phyloP scores from a whole-genome alignment of 1,140 invertebrate species.

The Platyura marginata region DNA sequence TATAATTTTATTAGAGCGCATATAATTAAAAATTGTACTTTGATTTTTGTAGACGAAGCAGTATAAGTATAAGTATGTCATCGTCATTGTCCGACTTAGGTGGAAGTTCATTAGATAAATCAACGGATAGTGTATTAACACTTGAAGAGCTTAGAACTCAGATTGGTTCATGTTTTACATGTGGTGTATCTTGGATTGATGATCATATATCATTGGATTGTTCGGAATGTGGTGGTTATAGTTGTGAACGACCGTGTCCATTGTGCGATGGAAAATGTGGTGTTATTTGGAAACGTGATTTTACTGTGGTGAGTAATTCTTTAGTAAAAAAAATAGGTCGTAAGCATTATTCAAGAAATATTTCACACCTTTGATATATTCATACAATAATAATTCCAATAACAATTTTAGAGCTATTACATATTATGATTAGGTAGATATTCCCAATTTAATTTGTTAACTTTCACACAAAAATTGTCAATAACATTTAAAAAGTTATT shows the following conservation, averaged over 20 bases:
- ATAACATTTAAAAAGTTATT: too few relatives aligned
- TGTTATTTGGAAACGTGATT: constrained; percentile 55
- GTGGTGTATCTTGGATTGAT: constrained; percentile 65
- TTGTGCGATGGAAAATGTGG: constrained; percentile 57
- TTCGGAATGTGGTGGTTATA: constrained; percentile 65
- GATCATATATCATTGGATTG: constrained; percentile 64
- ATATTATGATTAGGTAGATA: too few relatives aligned
- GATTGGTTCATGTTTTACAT: constrained; percentile 53
- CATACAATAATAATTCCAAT: too few relatives aligned
- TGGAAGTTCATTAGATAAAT: constrained; percentile 21
- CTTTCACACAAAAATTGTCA: too few relatives aligned
- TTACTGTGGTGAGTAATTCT: constrained; percentile 41
- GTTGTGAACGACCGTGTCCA: constrained; percentile 54
- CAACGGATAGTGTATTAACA: constrained; percentile 33
- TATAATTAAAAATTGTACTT: too few relatives aligned
- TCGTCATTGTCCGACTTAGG: constrained; percentile 22
- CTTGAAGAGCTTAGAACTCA: constrained; percentile 53
- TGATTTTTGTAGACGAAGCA: constrained; percentile 16
- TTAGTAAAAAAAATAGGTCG: background rate
- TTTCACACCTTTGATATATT: too few relatives aligned
- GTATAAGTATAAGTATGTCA: constrained; percentile 14
- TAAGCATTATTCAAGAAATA: too few relatives aligned
- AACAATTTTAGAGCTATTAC: too few relatives aligned
- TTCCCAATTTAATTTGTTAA: too few relatives aligned
- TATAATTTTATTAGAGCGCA: too few relatives aligned